phyloP scores from a whole-genome alignment of 2,113 vertebrate species.

The Hyla sarda region DNA sequence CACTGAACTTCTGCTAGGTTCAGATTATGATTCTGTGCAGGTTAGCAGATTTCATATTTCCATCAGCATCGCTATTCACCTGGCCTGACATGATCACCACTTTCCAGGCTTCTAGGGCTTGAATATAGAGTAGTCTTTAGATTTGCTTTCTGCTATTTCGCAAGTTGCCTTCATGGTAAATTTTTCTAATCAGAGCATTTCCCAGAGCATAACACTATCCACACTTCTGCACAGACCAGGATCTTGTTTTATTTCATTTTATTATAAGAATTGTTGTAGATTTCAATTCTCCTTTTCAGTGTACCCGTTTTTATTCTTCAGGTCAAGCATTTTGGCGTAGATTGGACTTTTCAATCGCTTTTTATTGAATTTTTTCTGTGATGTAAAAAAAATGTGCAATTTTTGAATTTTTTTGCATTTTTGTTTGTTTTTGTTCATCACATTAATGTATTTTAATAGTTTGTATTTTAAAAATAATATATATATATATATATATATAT shows the following conservation, averaged over 20 bases:
- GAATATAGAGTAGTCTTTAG: constrained; percentile 14
- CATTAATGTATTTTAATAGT: too few relatives aligned
- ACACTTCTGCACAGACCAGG: not conserved
- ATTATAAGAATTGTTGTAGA: not conserved
- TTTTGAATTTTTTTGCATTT: too few relatives aligned
- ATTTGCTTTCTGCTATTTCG: constrained; percentile 9
- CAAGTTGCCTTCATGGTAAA: not conserved
- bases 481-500: too few relatives aligned
- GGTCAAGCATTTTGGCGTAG: not conserved
- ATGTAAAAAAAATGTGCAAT: too few relatives aligned
- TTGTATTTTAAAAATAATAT: too few relatives aligned
- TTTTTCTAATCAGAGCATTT: not conserved
- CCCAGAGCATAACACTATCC: constrained; percentile 8
- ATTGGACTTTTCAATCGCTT: too few relatives aligned
- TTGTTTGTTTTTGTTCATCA: too few relatives aligned
- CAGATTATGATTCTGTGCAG: not conserved
- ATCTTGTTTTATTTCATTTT: not conserved
- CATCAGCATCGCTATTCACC: constrained; percentile 11
- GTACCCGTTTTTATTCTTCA: not conserved
- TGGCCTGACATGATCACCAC: constrained; percentile 21
- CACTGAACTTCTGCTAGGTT: not conserved
- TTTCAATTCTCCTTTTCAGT: not conserved
- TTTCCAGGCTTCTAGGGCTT: not conserved
- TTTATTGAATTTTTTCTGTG: too few relatives aligned
- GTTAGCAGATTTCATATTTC: constrained; percentile 15